Evolutionary conservation across 2,888 invertebrate genomes (phyloP).

Genomic region (Leistus spinibarbis): DNA sequence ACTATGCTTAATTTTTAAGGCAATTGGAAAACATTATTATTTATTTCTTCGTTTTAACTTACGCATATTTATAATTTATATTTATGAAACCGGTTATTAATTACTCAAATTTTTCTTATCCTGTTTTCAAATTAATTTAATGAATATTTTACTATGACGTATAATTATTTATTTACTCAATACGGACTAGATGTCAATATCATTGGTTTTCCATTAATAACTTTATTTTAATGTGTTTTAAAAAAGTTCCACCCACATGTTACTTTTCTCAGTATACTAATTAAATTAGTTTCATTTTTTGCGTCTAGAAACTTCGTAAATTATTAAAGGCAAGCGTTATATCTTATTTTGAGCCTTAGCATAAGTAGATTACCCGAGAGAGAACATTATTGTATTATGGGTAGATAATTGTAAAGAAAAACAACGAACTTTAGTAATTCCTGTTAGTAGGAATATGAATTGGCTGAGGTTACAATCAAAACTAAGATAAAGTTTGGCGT

Average conservation of each 20-base stretch:
- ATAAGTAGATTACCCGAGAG: neutral
- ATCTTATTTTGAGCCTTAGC: neutral
- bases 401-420: neutral
- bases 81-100: neutral
- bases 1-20: no score
- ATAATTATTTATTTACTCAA: neutral
- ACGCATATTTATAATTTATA: neutral
- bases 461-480: no score
- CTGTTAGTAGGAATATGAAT: neutral
- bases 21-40: neutral
- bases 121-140: neutral
- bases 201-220: neutral
- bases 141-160: neutral
- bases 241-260: neutral
- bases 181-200: neutral
- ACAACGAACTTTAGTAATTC: no score
- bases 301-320: neutral
- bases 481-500: no score
- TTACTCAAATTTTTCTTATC: neutral
- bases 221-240: neutral
- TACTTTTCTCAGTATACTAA: neutral
- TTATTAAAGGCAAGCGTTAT: neutral
- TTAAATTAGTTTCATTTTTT: neutral
- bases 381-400: neutral
- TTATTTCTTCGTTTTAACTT: neutral